Base-by-base conservation (phyloP, 2,888 invertebrate genomes). In the Volucella zonaria region DNA sequence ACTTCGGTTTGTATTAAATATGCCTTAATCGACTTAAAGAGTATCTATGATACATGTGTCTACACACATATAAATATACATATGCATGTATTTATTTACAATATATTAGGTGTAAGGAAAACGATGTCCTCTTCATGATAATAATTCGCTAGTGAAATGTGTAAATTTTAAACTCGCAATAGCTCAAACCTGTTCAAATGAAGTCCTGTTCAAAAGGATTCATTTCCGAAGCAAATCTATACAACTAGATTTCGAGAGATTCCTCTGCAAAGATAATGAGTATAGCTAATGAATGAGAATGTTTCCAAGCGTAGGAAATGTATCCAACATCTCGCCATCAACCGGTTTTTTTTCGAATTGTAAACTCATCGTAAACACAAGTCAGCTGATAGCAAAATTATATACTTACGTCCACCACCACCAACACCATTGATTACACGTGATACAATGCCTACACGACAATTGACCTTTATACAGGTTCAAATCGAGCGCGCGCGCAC, bases 311-410 rank as follows among this genome's bases (percentile, higher is more conserved):
- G 58, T 43, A 42, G 23, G 45, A 62, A 40, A 43, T 38, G 18
- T 11, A 42, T 11, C 42, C 15, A 12, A 31, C 6, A 31, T 51
- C 49, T 23, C 9, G 40, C 23, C 66, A 76, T 10, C 43, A 43
- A 58, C 62, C 62, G 52, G 54, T 77, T 68, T 40, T 40, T 58
- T 31, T 31, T 31, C 1, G 31, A 1, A 40, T 23, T 47, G 40
- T 38, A 56, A 70, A 14, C 51, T 38, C 31, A 18, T n/a, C 64
- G 73, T 79, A 79, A 79, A 75, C 79, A 83, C 58, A 70, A 79
- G 49, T 49, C 82, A 79, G 74, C 74, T 83, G 74, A 11, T 14
- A 59, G 11, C 56, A 56, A 59, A 67, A 61, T 51, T 43, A 67
- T 66, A 43, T 66, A n/a, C 4, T 45, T 31, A 31, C 6, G 31